Evolutionary conservation across 2,113 vertebrate genomes (phyloP).

Genomic region (Natator depressus): DNA sequence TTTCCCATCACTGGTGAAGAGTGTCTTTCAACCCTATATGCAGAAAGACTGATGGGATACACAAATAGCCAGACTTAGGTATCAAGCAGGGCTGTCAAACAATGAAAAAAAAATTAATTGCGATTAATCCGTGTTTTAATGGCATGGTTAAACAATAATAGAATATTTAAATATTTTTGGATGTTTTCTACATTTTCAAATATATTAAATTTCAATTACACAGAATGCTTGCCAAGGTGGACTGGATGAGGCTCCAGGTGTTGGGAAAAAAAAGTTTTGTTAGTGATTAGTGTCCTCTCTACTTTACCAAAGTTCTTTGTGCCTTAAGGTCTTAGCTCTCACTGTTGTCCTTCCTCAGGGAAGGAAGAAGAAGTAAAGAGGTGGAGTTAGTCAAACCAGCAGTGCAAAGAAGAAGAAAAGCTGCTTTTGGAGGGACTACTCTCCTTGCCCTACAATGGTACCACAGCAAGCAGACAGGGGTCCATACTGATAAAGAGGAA

Average conservation of each 20-base stretch:
- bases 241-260: not conserved
- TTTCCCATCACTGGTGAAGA: not conserved
- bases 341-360: not conserved
- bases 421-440: not conserved
- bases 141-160: too few relatives aligned
- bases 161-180: too few relatives aligned
- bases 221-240: not conserved
- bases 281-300: not conserved
- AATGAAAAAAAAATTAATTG: too few relatives aligned
- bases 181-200: too few relatives aligned
- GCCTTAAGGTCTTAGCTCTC: not conserved
- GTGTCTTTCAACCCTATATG: not conserved
- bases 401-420: not conserved
- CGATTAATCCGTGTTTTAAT: too few relatives aligned
- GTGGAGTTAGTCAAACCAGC: too few relatives aligned
- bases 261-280: not conserved
- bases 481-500: not conserved
- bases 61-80: too few relatives aligned
- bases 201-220: too few relatives aligned
- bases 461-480: not conserved
- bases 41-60: too few relatives aligned
- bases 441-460: not conserved
- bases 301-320: too few relatives aligned
- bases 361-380: too few relatives aligned
- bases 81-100: too few relatives aligned